Conservation (phyloP, 92 coral and sea anemone genomes). For the Scolanthus callimorphus region DNA sequence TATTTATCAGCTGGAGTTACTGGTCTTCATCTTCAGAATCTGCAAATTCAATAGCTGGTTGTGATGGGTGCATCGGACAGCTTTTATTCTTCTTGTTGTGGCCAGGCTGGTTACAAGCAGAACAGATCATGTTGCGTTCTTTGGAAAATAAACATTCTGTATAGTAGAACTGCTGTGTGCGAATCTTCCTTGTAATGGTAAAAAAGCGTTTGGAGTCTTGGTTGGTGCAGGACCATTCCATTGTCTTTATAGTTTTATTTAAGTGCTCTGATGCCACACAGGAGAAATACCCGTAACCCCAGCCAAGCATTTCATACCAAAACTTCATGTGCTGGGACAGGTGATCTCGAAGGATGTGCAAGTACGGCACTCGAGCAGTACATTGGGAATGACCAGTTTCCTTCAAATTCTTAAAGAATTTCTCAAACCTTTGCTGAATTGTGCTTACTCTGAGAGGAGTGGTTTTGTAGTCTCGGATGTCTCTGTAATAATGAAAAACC, state of each 20-base stretch:
- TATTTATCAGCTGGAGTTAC: neutral
- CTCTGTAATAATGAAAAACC: slow-evolving; percentile 22
- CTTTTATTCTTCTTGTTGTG: slow-evolving; percentile 26
- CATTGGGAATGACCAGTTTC: slow-evolving; percentile 41
- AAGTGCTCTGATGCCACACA: slow-evolving; percentile 28
- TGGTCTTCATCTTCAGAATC: slow-evolving; percentile 13
- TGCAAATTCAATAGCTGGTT: slow-evolving; percentile 16
- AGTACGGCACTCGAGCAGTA: slow-evolving; percentile 28
- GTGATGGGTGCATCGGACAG: slow-evolving; percentile 28
- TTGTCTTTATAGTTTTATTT: slow-evolving; percentile 16
- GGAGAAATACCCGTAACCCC: too few relatives aligned
- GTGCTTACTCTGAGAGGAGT: slow-evolving; percentile 17
- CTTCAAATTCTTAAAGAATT: slow-evolving; percentile 20
- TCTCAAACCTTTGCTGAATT: slow-evolving; percentile 18
- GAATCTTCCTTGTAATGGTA: slow-evolving; percentile 2
- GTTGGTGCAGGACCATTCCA: slow-evolving; percentile 32
- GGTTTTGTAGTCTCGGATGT: slow-evolving; percentile 24
- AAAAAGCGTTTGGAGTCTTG: slow-evolving; percentile 13
- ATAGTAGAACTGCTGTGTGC: slow-evolving; percentile 26
- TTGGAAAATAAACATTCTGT: slow-evolving; percentile 8
- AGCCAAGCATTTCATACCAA: slow-evolving; percentile 33
- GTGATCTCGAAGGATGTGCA: slow-evolving; percentile 31
- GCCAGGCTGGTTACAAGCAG: slow-evolving; percentile 26
- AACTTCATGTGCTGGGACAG: slow-evolving; percentile 7
- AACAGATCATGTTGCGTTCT: slow-evolving; percentile 9